Evolutionary conservation across 1,140 invertebrate genomes (phyloP), one percentile per base, ranked within the genome.

Genomic region (Drosophila prosaltans): DNA sequence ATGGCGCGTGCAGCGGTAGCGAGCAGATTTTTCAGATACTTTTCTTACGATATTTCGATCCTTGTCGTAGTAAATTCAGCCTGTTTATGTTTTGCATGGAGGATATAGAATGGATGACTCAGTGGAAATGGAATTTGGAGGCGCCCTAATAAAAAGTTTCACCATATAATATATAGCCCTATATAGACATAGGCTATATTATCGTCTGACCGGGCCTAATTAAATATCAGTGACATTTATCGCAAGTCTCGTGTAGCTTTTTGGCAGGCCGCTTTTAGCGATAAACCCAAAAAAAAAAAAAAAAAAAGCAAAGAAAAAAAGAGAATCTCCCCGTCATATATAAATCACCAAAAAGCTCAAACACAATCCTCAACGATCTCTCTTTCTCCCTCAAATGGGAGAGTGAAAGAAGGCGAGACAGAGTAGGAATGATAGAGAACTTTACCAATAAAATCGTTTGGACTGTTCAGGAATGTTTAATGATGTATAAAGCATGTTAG

Each of bases 401-500:
- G 6, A 36, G 1, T 36, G 32, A 6, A 36, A 36, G 32, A 7
- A 36, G 32, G 32, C 6, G 6, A 36, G 6, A 36, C 3, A 36
- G 32, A 36, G 32, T 2, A n/a, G 66, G 21, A 39, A 16, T 16
- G 68, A 40, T 32, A 36, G 30, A 43, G 24, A 67, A 59, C 67
- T 66, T 72, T 72, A 60, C 72, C 80, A 88, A 89, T 83, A 88
- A 89, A 88, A 89, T 84, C 69, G 75, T 71, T 71, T 75, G 76
- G 84, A 74, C 84, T 86, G 83, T 88, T 84, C 84, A 90, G 84
- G 84, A 89, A 89, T 89, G 84, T 89, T 89, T 89, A 89, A 89
- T 89, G 84, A 89, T 89, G 84, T 89, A 89, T 89, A 89, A 89
- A 89, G 85, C 85, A 89, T 89, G 85, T 89, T 89, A 89, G 85